Evolutionary conservation across 2,113 vertebrate genomes (phyloP).

Genomic region (Labeo rohita): DNA sequence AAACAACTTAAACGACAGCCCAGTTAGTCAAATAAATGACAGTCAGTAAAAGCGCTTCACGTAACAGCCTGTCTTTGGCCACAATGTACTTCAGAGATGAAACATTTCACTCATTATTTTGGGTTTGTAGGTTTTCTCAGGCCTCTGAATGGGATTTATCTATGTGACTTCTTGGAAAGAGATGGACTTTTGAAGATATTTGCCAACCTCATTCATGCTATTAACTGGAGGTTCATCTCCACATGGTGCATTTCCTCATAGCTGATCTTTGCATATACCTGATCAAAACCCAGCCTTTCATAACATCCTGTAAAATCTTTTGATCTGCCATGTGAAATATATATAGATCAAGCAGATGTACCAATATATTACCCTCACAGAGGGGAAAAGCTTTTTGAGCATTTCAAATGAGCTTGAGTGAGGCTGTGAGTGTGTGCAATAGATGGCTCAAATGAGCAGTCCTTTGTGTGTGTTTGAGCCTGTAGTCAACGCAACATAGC

Average conservation of each 20-base stretch:
- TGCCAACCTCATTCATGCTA: neutral
- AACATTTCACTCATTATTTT: neutral
- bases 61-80: neutral
- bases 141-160: neutral
- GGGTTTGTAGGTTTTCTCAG: neutral
- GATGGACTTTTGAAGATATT: neutral
- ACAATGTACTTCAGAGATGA: neutral
- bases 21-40: neutral
- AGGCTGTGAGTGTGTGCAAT: conserved; percentile 5
- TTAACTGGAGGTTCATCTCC: neutral
- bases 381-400: conserved; percentile 24
- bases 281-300: conserved; percentile 12
- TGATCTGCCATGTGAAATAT: conserved; percentile 20
- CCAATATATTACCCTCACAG: conserved; percentile 28
- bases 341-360: conserved; percentile 25
- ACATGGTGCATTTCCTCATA: neutral
- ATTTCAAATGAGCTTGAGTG: conserved; percentile 33
- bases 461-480: conserved; percentile 33
- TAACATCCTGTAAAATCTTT: conserved; percentile 34
- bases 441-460: conserved; percentile 29
- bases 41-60: neutral
- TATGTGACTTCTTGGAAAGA: neutral
- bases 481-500: conserved; percentile 18
- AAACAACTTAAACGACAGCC: conserved; percentile 1
- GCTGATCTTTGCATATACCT: conserved; percentile 13